Evolutionary conservation across 2,888 invertebrate species (phyloP).

Genomic region (Lasioglossum vierecki): DNA sequence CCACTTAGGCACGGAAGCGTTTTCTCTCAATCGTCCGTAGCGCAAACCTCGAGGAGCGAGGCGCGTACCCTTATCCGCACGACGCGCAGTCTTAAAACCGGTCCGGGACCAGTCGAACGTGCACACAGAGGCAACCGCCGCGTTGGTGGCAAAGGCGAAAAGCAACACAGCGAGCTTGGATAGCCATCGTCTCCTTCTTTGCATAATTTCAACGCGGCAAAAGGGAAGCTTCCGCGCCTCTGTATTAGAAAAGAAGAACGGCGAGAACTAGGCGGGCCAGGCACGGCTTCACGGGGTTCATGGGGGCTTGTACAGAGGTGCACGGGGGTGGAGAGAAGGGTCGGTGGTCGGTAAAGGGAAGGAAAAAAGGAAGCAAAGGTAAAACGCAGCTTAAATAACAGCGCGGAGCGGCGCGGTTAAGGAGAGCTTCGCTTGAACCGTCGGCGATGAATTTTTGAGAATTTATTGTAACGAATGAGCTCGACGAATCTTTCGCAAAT

Average conservation of each 20-base stretch:
- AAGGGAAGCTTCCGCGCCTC: conserved; percentile 33
- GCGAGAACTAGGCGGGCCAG: neutral
- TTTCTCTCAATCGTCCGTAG: conserved; percentile 48
- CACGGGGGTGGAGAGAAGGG: neutral
- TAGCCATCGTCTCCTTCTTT: conserved; percentile 78
- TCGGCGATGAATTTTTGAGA: neutral
- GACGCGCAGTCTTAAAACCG: conserved; percentile 44
- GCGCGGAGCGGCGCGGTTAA: conserved; percentile 52
- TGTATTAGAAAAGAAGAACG: conserved; percentile 43
- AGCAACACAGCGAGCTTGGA: conserved; percentile 57
- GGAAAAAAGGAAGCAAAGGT: conserved; percentile 59
- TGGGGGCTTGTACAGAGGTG: neutral
- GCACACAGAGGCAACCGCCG: neutral
- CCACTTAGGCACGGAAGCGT: conserved; percentile 39
- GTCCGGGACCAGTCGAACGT: conserved; percentile 17
- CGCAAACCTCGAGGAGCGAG: conserved; percentile 34
- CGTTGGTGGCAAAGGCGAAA: conserved; percentile 53
- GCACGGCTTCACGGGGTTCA: neutral
- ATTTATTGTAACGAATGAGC: neutral
- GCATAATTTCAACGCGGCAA: conserved; percentile 77
- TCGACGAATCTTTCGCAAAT: neutral
- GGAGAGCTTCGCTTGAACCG: neutral
- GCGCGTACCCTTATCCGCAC: conserved; percentile 50
- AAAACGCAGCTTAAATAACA: conserved; percentile 75
- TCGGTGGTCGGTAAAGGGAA: conserved; percentile 21